Percentiles rank a stretch among this genome's conserved stretches.
phyloP scores from a whole-genome alignment of 1,140 invertebrate species.

The Brachionus sp. region DNA sequence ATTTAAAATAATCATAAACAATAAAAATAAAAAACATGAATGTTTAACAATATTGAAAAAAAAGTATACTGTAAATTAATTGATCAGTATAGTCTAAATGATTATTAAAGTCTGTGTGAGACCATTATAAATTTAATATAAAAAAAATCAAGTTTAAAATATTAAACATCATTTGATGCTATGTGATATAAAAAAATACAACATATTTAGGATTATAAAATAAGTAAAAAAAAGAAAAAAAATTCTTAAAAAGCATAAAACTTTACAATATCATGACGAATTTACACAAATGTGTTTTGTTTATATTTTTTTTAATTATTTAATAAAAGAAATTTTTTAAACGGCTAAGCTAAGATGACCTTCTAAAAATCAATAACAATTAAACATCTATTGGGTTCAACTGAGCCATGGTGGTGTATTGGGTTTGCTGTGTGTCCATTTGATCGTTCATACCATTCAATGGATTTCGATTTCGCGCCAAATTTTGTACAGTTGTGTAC shows the following conservation, averaged over 20 bases:
- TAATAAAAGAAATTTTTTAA: not conserved
- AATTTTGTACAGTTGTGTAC: conserved; percentile 44
- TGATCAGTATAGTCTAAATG: not conserved
- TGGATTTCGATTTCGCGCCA: conserved; percentile 35
- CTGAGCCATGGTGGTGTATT: conserved; percentile 43
- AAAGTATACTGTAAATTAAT: conserved; percentile 15
- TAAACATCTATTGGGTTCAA: conserved; percentile 45
- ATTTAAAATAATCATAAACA: not conserved
- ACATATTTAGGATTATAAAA: not conserved
- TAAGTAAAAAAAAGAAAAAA: not conserved
- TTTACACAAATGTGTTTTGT: not conserved
- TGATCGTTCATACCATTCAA: conserved; percentile 28
- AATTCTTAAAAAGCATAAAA: not conserved
- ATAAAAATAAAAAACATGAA: not conserved
- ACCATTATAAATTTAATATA: not conserved
- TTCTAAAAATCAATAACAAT: conserved; percentile 33
- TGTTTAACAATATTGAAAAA: not conserved
- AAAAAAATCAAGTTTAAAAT: not conserved
- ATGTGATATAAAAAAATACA: not conserved
- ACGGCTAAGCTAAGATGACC: not conserved
- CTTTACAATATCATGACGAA: conserved; percentile 36
- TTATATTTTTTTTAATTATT: not conserved
- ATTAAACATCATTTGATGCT: not conserved
- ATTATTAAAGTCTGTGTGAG: not conserved
- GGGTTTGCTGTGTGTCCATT: conserved; percentile 18